Evolutionary conservation across 2,888 invertebrate species (phyloP), one percentile per base, ranked within the genome.

Genomic region (Pegoplata infirma): DNA sequence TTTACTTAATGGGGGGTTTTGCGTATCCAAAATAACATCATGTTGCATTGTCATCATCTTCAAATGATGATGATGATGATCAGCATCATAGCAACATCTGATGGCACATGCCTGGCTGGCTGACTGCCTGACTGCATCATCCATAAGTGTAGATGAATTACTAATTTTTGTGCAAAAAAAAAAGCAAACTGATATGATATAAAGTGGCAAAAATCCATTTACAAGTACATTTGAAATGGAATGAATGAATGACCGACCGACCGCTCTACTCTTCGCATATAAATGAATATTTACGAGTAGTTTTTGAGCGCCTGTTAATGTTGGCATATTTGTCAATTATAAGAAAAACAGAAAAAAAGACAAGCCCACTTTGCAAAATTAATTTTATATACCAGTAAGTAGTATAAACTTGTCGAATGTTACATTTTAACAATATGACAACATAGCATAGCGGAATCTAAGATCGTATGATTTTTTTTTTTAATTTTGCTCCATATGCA

Each of bases 171-270:
- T 61, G 58, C 17, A 7, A 58, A 66, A 59, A 40, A 40, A 40
- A n/a, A 40, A 40, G 3, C 2, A 40, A 40, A 40, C n/a, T 32
- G 8, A 32, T n/a, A 68, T 68, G 55, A 63, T 55, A 69, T 64
- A 64, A 61, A 56, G 17, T 19, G 44, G 63, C 59, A 67, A 23
- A 32, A 51, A 51, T 23, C 21, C 17, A 56, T 23, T n/a, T 12
- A 32, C 10, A 56, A 56, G 10, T 19, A 14, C 6, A 25, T 71
- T 23, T 53, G 23, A 32, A 6, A 19, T 25, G 25, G 32, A 55
- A 51, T 40, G 44, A 63, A 86, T 86, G 87, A 87, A 87, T 86
- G 86, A 85, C 88, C 86, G 84, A 12, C 81, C n/a, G n/a, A n/a
- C n/a, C n/a, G n/a, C n/a, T n/a, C n/a, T n/a, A n/a, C n/a, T 86